Base-by-base conservation (phyloP, 92 coral and sea anemone genomes). In the Siderastrea siderea region DNA sequence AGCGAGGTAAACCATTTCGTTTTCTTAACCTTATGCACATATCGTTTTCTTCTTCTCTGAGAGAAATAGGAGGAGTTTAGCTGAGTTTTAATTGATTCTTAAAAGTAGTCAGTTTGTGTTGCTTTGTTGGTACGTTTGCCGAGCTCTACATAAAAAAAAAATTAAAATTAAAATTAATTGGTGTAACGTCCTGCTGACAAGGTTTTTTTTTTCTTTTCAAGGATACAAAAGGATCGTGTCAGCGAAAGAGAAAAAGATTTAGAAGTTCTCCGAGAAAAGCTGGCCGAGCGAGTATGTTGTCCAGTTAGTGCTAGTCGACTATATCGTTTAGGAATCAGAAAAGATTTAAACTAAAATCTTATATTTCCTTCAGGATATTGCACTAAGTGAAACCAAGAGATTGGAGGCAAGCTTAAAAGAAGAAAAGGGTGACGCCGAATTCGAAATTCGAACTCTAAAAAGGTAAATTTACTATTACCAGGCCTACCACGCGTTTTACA, bases 221-320 rank as follows among this genome's bases (percentile, higher is more conserved):
- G 99, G 81, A 87, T 95, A 53, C 99, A 97, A 73, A 97, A 97
- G 69, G 99, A 97, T 60, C 95, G 99, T 17, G 99, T 96, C 57
- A 13, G 81, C 43, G 96, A 93, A 9, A 91, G 92, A 84, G 98
- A 97, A 47, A 93, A 87, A 63, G 93, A 95, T 74, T 82, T 97
- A 16, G 96, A 95, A 85, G 81, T 51, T 1, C 71, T 97, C 54
- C 89, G 86, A 83, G 94, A 97, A 83, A 95, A 85, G 52, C 89
- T 95, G 44, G 87, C 75, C 3, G 98, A 95, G 26, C 82, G 83
- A 90, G 98, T 95, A 59, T 58, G 87, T 49, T 49, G 15, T 16
- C 55, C 55, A 3, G 6, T 14, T 51, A 12, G 7, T 65, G 38
- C 38, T 26, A 26, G 38, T 26, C 38, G 38, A 26, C 38, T 26